Base-by-base conservation (phyloP, 1,140 invertebrate genomes). In the Semibalanus balanoides region DNA sequence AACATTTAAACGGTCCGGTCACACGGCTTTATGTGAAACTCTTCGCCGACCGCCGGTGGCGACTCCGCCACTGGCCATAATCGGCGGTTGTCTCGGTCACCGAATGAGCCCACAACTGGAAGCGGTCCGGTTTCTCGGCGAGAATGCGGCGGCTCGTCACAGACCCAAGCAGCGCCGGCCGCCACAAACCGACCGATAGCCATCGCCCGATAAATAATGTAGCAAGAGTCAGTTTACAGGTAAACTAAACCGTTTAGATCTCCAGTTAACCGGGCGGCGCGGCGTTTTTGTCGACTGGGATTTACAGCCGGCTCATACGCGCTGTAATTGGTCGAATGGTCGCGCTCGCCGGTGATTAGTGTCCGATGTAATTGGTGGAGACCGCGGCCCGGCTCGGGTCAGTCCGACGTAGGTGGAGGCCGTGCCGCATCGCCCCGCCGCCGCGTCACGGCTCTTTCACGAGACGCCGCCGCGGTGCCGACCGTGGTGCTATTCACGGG, bases 201-300 rank as follows among this genome's bases (percentile, higher is more conserved):
- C 51, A 64, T 64, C 51, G 11, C 11, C 1, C 51, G 51, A 25
- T 64, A 64, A 64, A 64, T 64, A 64, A 64, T 64, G 51, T 64
- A 64, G 22, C 22, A 1, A 64, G 51, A 7, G 51, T 64, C 51
- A 64, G 51, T 64, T 64, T 64, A 64, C 51, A 64, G 51, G 51
- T 64, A 64, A 64, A 64, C 51, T 64, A 64, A 64, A 64, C 51
- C 51, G 51, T 64, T 64, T 64, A 64, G 51, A 64, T 64, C 51
- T 64, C 51, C 51, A 64, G 51, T 64, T 64, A 64, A 25, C 51
- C 51, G 14, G 51, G 35, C 35, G 51, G 51, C 11, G 11, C 51
- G 51, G 51, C 51, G 51, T 64, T 64, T 64, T 64, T 64, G 51
- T 64, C 7, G 3, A 1, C 51, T 14, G 51, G 14, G 51, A 64